These are phyloP conservation scores for Seladonia tumulorum DNA, from an alignment of 2,888 invertebrate species.

Conservation along the genomic window DNA sequence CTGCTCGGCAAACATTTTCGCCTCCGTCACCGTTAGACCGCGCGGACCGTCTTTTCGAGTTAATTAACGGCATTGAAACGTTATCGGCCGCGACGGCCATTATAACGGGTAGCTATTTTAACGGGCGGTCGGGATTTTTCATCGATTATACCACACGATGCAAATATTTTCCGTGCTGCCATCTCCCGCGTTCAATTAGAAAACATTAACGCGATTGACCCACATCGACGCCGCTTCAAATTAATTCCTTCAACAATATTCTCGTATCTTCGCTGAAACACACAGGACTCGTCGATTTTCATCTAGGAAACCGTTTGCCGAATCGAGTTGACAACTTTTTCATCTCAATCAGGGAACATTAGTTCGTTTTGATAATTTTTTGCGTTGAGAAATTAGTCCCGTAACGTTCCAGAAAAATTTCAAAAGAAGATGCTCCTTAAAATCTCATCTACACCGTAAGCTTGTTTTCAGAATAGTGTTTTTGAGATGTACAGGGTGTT, in stretches of 20 bases:
- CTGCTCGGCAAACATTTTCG: background rate
- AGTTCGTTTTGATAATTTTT: background rate
- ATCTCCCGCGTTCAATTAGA: constrained; percentile 14
- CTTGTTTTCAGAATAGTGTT: background rate
- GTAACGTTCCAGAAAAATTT: background rate
- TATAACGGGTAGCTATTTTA: constrained; percentile 29
- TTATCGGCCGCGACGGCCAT: constrained; percentile 20
- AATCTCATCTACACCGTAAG: background rate
- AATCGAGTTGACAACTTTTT: background rate
- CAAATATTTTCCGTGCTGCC: constrained; percentile 6
- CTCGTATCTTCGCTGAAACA: background rate
- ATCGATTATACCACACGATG: constrained; percentile 31
- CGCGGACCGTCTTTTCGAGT: constrained; percentile 24
- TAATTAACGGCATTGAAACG: constrained; percentile 36
- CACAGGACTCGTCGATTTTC: no score
- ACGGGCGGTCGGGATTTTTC: constrained; percentile 30
- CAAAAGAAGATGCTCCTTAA: background rate
- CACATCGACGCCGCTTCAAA: constrained; percentile 19
- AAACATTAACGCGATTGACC: constrained; percentile 26
- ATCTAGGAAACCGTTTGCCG: no score
- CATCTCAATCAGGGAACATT: background rate
- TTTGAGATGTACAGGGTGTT: no score
- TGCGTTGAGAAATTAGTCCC: background rate
- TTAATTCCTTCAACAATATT: constrained; percentile 12
- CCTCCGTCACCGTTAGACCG: constrained; percentile 9